Evolutionary conservation across 2,113 vertebrate species (phyloP).

Genomic region (Meles meles): DNA sequence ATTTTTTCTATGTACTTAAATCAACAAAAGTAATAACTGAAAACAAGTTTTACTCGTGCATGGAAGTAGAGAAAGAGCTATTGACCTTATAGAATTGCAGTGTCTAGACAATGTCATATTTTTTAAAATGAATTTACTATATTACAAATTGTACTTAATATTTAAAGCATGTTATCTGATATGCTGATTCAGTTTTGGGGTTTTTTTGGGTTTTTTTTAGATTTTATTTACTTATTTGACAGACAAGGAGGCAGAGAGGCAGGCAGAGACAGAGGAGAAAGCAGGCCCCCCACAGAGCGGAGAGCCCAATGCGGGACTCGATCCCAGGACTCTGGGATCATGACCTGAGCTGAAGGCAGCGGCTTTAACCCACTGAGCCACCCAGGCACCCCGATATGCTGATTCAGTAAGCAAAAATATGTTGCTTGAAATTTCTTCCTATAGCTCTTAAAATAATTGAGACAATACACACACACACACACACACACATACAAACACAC

Average conservation of each 20-base stretch:
- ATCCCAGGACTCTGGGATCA: too few relatives aligned
- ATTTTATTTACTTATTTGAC: too few relatives aligned
- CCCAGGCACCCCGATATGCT: too few relatives aligned
- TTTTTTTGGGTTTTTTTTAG: too few relatives aligned
- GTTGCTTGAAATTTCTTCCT: not conserved
- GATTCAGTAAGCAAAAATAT: not conserved
- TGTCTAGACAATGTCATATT: not conserved
- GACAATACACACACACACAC: fast-evolving
- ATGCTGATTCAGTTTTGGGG: not conserved
- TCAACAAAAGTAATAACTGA: not conserved
- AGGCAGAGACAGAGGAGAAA: too few relatives aligned
- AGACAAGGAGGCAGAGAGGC: too few relatives aligned
- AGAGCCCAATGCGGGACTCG: too few relatives aligned
- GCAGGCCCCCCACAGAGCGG: too few relatives aligned
- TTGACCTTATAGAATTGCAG: not conserved
- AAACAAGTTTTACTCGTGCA: not conserved
- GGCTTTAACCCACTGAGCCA: too few relatives aligned
- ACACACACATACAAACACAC: not conserved
- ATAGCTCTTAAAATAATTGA: not conserved
- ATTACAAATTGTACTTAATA: not conserved
- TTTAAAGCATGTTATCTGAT: not conserved
- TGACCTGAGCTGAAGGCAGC: too few relatives aligned
- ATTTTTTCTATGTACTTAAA: not conserved
- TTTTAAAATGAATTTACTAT: not conserved
- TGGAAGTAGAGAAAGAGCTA: not conserved